These are phyloP conservation scores for Nymphalis c-album DNA, from an alignment of 2,888 invertebrate species.

Conservation along the genomic window DNA sequence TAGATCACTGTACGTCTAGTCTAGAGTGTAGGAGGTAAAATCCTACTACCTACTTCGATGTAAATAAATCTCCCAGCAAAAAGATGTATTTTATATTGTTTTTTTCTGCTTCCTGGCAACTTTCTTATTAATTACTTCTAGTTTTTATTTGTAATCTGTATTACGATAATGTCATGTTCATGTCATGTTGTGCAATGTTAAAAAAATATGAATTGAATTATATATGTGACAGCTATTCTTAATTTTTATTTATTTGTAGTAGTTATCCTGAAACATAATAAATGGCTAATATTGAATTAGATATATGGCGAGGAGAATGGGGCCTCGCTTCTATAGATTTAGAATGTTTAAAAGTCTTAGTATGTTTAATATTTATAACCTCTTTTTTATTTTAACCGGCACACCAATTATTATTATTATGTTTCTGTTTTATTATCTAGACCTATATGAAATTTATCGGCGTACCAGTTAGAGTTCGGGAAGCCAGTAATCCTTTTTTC, in stretches of 20 bases:
- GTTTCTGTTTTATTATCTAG: slow-evolving; percentile 56
- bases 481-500: slow-evolving; percentile 85
- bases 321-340: slow-evolving; percentile 92
- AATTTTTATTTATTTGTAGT: background rate
- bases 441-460: slow-evolving; percentile 88
- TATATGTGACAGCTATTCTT: slow-evolving; percentile 14
- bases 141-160: too few species aligned
- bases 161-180: too few species aligned
- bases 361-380: slow-evolving; percentile 7
- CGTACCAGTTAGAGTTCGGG: slow-evolving; percentile 86
- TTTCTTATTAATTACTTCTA: too few species aligned
- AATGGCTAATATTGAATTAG: slow-evolving; percentile 81
- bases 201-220: slow-evolving; percentile 8
- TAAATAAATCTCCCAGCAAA: too few species aligned
- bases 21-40: too few species aligned
- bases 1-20: too few species aligned
- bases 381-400: slow-evolving; percentile 47
- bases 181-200: slow-evolving; percentile 28
- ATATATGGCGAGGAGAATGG: slow-evolving; percentile 94
- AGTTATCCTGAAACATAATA: slow-evolving; percentile 19
- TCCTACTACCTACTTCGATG: too few species aligned
- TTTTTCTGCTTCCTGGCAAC: too few species aligned
- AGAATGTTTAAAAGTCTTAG: slow-evolving; percentile 90
- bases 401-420: slow-evolving; percentile 19
- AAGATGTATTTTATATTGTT: too few species aligned